Base-by-base conservation (phyloP, 2,113 vertebrate species). In the Alethe castanea region DNA sequence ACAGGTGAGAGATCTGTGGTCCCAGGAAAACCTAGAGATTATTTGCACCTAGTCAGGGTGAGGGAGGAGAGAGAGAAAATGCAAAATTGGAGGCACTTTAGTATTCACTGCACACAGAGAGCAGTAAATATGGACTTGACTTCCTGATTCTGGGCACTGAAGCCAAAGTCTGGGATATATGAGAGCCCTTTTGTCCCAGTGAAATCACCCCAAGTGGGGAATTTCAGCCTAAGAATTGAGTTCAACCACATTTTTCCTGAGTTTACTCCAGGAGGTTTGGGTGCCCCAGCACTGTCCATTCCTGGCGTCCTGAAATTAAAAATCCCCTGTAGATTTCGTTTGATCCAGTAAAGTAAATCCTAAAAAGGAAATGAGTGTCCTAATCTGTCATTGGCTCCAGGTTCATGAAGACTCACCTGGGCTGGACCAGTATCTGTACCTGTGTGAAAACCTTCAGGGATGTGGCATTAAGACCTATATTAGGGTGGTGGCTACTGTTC, bases 391-490 rank as follows among this genome's bases (percentile, higher is more conserved):
- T 5, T 70, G 33, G 18, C 25, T 85, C 20, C 16, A 9, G 47
- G 26, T 59, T 56, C n/a, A 6, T 23, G 7, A 29, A 47, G 52
- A 88, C 61, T 31, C 61, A 79, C 38, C 31, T 64, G 57, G 35
- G 26, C 31, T 82, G 74, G 42, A 53, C 53, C 11, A 4, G 20
- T 23, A 54, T 26, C 62, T 80, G 29, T 33, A 47, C 24, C 12
- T 36, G 22, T 0, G 0, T 23, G 52, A 48, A 85, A 81, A 45
- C 28, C 45, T 48, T 17, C 38, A 24, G 48, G 44, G 40, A 67
- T 0, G 0, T 25, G 70, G 42, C 23, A 54, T 53, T 47, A 36
- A 19, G 19, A 8, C 0, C 1, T 25, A 23, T 36, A 42, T 22
- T 0, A 0, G 18, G 33, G 25, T 64, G 71, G 74, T 62, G 0